These are phyloP conservation scores for Stenoptilia bipunctidactyla DNA, from an alignment of 2,888 invertebrate species.

Conservation along the genomic window DNA sequence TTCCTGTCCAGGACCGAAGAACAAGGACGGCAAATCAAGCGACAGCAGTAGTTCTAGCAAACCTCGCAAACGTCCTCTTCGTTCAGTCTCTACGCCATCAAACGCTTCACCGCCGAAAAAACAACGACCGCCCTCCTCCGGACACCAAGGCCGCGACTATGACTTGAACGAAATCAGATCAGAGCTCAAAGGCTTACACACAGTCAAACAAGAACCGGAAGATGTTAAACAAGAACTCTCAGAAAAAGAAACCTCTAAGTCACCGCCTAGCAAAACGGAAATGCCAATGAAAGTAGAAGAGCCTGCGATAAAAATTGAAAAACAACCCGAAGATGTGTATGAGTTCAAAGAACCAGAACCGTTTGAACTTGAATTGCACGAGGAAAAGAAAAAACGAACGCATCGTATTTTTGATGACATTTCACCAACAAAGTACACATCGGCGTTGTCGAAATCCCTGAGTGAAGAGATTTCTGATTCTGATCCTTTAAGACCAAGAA, in stretches of 20 bases:
- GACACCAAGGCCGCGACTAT: slow-evolving; percentile 74
- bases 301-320: slow-evolving; percentile 29
- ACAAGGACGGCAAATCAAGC: slow-evolving; percentile 51
- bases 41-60: slow-evolving; percentile 54
- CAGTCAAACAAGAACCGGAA: slow-evolving; percentile 63
- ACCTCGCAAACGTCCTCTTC: slow-evolving; percentile 47
- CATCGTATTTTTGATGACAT: slow-evolving; percentile 66
- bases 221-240: slow-evolving; percentile 37
- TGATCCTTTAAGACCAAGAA: slow-evolving; percentile 27
- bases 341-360: slow-evolving; percentile 93
- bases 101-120: slow-evolving; percentile 47
- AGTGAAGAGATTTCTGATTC: slow-evolving; percentile 70
- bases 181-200: slow-evolving; percentile 82
- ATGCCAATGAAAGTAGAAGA: slow-evolving; percentile 21
- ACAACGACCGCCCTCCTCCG: slow-evolving; percentile 29
- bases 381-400: slow-evolving; percentile 63
- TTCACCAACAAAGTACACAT: slow-evolving; percentile 60
- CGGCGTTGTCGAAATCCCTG: slow-evolving; percentile 51
- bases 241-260: slow-evolving; percentile 27
- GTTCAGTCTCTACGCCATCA: slow-evolving; percentile 42
- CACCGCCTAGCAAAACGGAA: slow-evolving; percentile 11
- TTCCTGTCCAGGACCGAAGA: slow-evolving; percentile 33
- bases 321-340: slow-evolving; percentile 78
- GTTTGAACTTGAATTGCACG: slow-evolving; percentile 84
- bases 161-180: slow-evolving; percentile 88